These are phyloP conservation scores for Phaedon cochleariae DNA, from an alignment of 2,888 invertebrate genomes.

Conservation along the genomic window DNA sequence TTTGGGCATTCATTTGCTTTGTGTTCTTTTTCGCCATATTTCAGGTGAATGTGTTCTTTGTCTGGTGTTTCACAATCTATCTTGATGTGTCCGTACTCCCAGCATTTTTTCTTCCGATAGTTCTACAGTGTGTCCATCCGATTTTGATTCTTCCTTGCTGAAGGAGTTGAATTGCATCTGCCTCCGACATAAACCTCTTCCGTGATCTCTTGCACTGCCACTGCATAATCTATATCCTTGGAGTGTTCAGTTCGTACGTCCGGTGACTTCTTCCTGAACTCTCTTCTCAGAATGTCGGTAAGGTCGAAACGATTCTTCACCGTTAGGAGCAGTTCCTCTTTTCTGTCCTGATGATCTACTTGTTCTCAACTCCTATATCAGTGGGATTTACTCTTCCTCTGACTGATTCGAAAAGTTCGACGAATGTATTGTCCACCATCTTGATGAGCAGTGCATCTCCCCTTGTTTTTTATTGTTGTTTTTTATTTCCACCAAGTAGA, in stretches of 20 bases:
- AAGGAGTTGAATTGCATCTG: background rate
- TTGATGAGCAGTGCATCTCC: conserved; percentile 24
- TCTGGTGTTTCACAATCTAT: conserved; percentile 33
- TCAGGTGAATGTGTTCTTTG: conserved; percentile 26
- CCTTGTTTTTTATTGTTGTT: conserved; percentile 13
- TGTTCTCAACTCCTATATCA: too few species aligned
- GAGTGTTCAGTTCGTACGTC: conserved; percentile 12
- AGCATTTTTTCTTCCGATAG: conserved; percentile 31
- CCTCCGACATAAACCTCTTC: too few species aligned
- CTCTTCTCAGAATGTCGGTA: conserved; percentile 12
- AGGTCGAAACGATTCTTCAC: conserved; percentile 14
- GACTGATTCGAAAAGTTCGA: conserved; percentile 24
- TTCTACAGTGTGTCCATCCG: background rate
- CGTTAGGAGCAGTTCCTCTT: conserved; percentile 9
- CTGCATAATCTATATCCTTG: conserved; percentile 15
- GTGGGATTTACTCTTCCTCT: conserved; percentile 14
- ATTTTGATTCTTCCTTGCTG: too few species aligned
- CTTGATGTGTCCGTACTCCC: conserved; percentile 30
- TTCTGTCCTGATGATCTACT: conserved; percentile 2
- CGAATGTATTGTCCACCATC: conserved; percentile 21
- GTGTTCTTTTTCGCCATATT: conserved; percentile 31
- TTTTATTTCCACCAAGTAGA: background rate
- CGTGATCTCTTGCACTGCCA: too few species aligned
- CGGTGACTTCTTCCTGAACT: conserved; percentile 18
- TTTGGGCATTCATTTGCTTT: conserved; percentile 27